Evolutionary conservation across 37 sponge, comb jelly and placozoan genomes (phyloP), one percentile per base, ranked within the genome.

Genomic region (Chondrosia reniformis): DNA sequence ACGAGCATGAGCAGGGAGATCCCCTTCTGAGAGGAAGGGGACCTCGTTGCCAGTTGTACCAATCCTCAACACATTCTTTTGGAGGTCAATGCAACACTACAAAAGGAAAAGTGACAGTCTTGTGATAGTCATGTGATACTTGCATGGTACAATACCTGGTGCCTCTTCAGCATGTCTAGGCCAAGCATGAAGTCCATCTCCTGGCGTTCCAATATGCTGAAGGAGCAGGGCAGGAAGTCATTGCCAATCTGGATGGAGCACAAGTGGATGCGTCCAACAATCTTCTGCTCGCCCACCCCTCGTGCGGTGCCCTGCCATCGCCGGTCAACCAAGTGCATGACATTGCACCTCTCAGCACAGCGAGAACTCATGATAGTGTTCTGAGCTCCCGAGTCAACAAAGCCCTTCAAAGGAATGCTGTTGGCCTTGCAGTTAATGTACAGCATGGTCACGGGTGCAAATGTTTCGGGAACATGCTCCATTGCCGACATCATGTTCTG

Each of bases 341-440:
- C 63, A 72, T 85, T 84, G 63, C 95, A 95, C 57, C 85, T 63
- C 76, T 94, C 90, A 5, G 98, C 98, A 82, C 92, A 91, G 12
- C 25, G 33, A 24, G 36, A 56, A 39, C 89, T 91, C 86, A 97
- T 91, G 57, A 97, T 72, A 19, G 95, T 97, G 69, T 81, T 81
- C 72, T 89, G 88, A 38, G 98, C 98, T 0, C 98, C 98, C 17
- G 98, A 91, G 74, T 97, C 98, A 28, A 97, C 92, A 30, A 97
- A 81, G 9, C 94, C 98, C 74, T 86, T 91, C 77, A 97, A 85
- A 10, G 76, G 81, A 3, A 74, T 77, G 22, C 89, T 89, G 74
- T 97, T 97, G 56, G 95, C 95, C 49, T 87, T 84, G 46, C 84
- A 82, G 33, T 83, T 42, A 21, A 97, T 27, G 79, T 97, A 97